Evolutionary conservation across 1,140 invertebrate genomes (phyloP).

Genomic region (Physella acuta): DNA sequence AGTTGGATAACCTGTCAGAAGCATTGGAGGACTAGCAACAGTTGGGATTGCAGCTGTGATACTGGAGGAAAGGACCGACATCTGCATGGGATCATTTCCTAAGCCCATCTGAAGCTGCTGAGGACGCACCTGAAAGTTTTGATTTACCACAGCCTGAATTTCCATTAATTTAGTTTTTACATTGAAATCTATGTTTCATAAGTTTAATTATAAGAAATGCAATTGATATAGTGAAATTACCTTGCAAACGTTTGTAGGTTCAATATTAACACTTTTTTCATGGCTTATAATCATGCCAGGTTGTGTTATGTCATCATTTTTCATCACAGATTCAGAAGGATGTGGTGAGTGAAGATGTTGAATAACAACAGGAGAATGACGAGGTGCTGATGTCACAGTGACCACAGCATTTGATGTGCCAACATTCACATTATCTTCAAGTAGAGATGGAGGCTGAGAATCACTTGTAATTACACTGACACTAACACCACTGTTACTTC

Average conservation of each 20-base stretch:
- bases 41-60: constrained; percentile 35
- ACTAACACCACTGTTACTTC: neutral
- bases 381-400: neutral
- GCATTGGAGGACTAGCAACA: constrained; percentile 50
- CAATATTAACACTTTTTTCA: constrained; percentile 28
- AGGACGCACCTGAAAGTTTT: constrained; percentile 67
- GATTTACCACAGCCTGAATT: neutral
- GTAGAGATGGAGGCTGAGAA: neutral
- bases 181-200: neutral
- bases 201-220: neutral
- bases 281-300: neutral
- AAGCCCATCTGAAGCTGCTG: constrained; percentile 63
- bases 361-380: constrained; percentile 6
- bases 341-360: constrained; percentile 19
- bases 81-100: constrained; percentile 20
- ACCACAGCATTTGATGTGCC: constrained; percentile 1
- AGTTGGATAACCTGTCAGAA: constrained; percentile 46
- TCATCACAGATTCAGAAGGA: constrained; percentile 13
- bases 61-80: constrained; percentile 58
- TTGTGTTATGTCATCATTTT: constrained; percentile 1
- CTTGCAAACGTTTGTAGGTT: constrained; percentile 72
- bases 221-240: constrained; percentile 28
- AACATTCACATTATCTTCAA: neutral
- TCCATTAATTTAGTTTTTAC: neutral
- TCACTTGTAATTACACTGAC: constrained; percentile 1